Evolutionary conservation across 2,113 vertebrate species (phyloP).

Genomic region (Ammodytes dubius): DNA sequence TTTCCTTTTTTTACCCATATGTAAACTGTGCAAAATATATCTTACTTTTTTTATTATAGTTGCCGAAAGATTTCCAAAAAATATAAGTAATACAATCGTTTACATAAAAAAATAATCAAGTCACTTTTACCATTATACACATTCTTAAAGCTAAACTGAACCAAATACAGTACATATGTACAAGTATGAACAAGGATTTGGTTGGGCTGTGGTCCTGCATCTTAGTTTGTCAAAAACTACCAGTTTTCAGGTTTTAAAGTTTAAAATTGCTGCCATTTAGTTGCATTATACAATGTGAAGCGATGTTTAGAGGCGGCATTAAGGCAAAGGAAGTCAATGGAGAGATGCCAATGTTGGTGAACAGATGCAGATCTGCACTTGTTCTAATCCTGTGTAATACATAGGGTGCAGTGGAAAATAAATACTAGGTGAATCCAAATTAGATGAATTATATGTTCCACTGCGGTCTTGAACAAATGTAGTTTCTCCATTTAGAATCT

Average conservation of each 20-base stretch:
- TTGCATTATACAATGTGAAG: background rate
- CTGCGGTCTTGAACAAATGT: conserved; percentile 5
- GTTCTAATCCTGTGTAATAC: background rate
- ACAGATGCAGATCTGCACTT: background rate
- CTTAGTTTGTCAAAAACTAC: background rate
- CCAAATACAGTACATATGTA: no score
- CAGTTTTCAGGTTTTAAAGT: background rate
- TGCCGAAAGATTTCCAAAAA: background rate
- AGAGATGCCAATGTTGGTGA: background rate
- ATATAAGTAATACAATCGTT: background rate
- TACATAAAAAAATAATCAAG: background rate
- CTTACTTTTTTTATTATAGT: background rate
- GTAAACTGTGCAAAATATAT: background rate
- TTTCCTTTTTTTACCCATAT: background rate
- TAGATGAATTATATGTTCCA: conserved; percentile 28
- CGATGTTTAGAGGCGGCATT: background rate
- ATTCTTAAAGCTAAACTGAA: background rate
- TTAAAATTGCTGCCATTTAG: background rate
- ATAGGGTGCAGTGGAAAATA: background rate
- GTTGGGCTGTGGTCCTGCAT: background rate
- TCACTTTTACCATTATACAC: background rate
- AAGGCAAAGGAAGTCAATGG: background rate
- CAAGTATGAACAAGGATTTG: background rate
- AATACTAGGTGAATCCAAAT: conserved; percentile 4
- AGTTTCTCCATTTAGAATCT: conserved; percentile 8